Evolutionary conservation across 2,888 invertebrate genomes (phyloP).

Genomic region (Junonia oenone): DNA sequence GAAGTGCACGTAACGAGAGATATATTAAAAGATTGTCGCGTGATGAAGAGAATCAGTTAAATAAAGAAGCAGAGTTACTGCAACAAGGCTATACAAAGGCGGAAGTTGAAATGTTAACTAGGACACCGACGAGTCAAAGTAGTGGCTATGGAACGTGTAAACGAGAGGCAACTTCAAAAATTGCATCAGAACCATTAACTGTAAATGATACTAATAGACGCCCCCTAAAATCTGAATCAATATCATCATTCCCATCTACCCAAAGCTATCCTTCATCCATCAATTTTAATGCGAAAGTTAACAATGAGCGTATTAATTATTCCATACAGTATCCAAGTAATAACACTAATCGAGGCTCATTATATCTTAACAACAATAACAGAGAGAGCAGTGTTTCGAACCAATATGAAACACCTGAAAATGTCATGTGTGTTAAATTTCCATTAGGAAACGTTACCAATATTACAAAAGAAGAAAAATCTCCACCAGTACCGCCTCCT

Average conservation of each 20-base stretch:
- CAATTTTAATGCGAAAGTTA: constrained; percentile 77
- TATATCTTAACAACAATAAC: constrained; percentile 59
- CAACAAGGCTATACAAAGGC: constrained; percentile 73
- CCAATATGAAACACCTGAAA: constrained; percentile 61
- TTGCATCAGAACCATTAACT: constrained; percentile 52
- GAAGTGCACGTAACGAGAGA: constrained; percentile 88
- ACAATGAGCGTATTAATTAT: constrained; percentile 75
- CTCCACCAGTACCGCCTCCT: constrained; percentile 90
- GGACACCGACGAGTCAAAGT: constrained; percentile 76
- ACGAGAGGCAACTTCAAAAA: constrained; percentile 69
- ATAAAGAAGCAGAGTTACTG: constrained; percentile 74
- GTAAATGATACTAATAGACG: constrained; percentile 53
- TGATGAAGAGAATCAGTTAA: constrained; percentile 82
- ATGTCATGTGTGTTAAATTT: constrained; percentile 73
- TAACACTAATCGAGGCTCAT: constrained; percentile 57
- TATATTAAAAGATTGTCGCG: constrained; percentile 87
- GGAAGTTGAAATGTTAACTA: constrained; percentile 75
- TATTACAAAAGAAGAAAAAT: constrained; percentile 63
- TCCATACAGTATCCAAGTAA: constrained; percentile 64
- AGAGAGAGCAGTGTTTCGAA: constrained; percentile 58
- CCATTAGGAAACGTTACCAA: constrained; percentile 70
- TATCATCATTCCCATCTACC: constrained; percentile 74
- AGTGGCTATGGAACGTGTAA: constrained; percentile 72
- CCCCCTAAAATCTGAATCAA: constrained; percentile 69
- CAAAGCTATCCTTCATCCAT: constrained; percentile 76